Percentiles rank a stretch among this genome's conserved stretches.
Conservation (phyloP, 2,888 invertebrate genomes). For the Copidosoma aretas region DNA sequence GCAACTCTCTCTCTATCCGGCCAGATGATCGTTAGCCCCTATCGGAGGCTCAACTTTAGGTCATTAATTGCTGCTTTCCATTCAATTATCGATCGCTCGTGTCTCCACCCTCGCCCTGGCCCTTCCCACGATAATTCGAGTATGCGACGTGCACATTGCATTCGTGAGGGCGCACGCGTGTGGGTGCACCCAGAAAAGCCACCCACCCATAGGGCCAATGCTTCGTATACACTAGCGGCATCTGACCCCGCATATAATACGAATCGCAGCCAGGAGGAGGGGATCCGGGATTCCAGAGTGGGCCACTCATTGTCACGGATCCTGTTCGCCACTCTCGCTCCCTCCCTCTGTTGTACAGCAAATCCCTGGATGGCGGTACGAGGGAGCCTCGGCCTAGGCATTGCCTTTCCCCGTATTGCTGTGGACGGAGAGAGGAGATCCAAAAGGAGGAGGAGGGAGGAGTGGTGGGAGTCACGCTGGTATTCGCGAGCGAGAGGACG, state of each 20-base stretch:
- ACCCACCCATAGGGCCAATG: not conserved
- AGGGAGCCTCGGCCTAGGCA: not conserved
- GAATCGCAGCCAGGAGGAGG: not conserved
- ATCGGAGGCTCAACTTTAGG: constrained; percentile 16
- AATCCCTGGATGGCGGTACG: constrained; percentile 4
- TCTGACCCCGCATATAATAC: no score
- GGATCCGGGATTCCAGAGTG: constrained; percentile 24
- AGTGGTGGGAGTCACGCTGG: no score
- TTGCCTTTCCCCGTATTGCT: no score
- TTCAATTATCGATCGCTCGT: constrained; percentile 46
- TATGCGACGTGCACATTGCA: not conserved
- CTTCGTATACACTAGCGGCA: no score
- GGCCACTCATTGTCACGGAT: constrained; percentile 25
- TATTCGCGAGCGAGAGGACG: no score
- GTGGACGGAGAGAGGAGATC: no score
- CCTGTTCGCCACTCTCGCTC: not conserved
- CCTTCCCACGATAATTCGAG: constrained; percentile 10
- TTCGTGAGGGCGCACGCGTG: no score
- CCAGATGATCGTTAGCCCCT: constrained; percentile 10
- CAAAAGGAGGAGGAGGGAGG: not conserved
- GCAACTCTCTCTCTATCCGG: no score
- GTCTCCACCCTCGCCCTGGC: not conserved
- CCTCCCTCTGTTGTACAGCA: no score
- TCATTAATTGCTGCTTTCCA: constrained; percentile 42
- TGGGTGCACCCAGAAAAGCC: not conserved